These are phyloP conservation scores for Sarcophaga rosellei DNA, from an alignment of 2,888 invertebrate genomes.

Conservation along the genomic window DNA sequence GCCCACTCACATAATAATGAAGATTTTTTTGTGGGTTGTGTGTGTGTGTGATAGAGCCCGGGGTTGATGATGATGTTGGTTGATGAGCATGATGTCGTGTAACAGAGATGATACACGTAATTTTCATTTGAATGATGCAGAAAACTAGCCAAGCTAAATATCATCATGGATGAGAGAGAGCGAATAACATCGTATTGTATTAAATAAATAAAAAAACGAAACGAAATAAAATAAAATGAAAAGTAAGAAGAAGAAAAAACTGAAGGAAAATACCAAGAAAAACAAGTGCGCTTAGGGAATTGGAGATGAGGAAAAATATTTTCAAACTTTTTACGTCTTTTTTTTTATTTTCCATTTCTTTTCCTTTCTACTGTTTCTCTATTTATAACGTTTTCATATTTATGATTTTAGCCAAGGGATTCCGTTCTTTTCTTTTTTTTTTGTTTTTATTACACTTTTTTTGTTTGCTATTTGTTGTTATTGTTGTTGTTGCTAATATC, in stretches of 20 bases:
- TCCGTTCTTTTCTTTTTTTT: not conserved
- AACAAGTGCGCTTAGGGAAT: slow-evolving; percentile 64
- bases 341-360: not conserved
- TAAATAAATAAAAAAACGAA: too few relatives aligned
- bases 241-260: slow-evolving; percentile 28
- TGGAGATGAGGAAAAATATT: slow-evolving; percentile 63
- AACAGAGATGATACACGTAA: slow-evolving; percentile 41
- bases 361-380: not conserved
- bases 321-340: not conserved
- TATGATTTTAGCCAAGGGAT: slow-evolving; percentile 68
- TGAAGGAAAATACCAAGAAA: slow-evolving; percentile 8
- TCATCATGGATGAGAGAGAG: too few relatives aligned
- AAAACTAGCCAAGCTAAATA: slow-evolving; percentile 20
- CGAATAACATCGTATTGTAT: too few relatives aligned
- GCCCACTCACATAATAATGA: slow-evolving; percentile 51
- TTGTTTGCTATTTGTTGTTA: slow-evolving; percentile 25
- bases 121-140: slow-evolving; percentile 54
- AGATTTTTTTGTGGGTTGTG: not conserved
- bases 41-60: slow-evolving; percentile 5
- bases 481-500: slow-evolving; percentile 36
- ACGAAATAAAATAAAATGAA: not conserved
- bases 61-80: slow-evolving; percentile 9
- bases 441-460: slow-evolving; percentile 62
- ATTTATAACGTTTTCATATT: slow-evolving; percentile 66
- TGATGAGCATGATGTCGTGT: slow-evolving; percentile 12